These are phyloP conservation scores for Arvicanthis niloticus DNA, from an alignment of 2,113 vertebrate species.

Conservation along the genomic window DNA sequence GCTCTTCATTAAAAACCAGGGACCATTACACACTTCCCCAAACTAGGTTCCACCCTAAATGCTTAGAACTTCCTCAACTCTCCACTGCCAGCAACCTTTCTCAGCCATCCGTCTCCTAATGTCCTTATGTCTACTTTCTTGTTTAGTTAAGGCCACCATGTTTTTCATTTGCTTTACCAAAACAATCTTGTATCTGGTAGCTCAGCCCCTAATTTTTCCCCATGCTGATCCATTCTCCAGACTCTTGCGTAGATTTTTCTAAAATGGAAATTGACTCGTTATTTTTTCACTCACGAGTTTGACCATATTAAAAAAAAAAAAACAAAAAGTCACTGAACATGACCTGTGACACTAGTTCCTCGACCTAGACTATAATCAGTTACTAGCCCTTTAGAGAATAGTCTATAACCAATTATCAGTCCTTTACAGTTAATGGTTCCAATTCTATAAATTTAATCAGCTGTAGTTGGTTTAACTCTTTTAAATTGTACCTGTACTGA, in stretches of 20 bases:
- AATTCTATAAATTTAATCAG: not conserved
- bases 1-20: not conserved
- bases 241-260: not conserved
- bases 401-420: not conserved
- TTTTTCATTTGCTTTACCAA: not conserved
- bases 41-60: not conserved
- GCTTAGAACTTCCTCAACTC: not conserved
- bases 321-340: not conserved
- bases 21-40: not conserved
- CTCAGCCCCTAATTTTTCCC: not conserved
- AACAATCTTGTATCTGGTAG: not conserved
- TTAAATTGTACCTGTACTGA: not conserved
- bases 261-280: not conserved
- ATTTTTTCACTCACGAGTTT: not conserved
- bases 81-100: not conserved
- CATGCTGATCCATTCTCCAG: not conserved
- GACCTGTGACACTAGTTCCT: not conserved
- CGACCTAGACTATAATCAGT: not conserved
- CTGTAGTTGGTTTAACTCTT: not conserved
- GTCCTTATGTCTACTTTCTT: not conserved
- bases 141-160: not conserved
- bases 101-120: not conserved
- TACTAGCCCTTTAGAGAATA: not conserved
- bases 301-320: not conserved
- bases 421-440: no score